Evolutionary conservation across 2,797 vertebrate species (phyloP).

Genomic region (Pangasius mekongensis): DNA sequence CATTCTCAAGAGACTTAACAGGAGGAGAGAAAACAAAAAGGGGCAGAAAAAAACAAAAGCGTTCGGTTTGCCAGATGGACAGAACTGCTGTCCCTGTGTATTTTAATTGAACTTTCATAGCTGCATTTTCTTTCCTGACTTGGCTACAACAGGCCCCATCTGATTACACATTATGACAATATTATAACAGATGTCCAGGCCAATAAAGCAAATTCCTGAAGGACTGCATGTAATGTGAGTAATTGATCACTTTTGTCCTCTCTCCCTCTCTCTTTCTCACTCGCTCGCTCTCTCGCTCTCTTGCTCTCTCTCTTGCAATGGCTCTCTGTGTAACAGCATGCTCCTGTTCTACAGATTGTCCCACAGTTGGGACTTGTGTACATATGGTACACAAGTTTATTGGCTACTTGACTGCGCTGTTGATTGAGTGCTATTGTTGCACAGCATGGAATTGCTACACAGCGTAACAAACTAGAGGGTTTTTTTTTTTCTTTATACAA

Average conservation of each 20-base stretch:
- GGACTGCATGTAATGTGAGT: conserved; percentile 95
- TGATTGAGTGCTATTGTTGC: conserved; percentile 82
- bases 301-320: conserved; percentile 26
- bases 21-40: conserved; percentile 43
- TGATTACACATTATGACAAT: conserved; percentile 99
- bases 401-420: conserved; percentile 80
- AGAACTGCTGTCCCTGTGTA: conserved; percentile 92
- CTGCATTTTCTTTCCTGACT: conserved; percentile 91
- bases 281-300: conserved; percentile 48
- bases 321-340: conserved; percentile 84
- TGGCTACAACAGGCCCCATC: conserved; percentile 91
- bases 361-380: conserved; percentile 89
- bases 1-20: conserved; percentile 48
- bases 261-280: conserved; percentile 63
- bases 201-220: conserved; percentile 99
- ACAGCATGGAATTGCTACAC: conserved; percentile 79
- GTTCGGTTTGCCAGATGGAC: conserved; percentile 94
- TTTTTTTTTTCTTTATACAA: neutral
- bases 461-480: conserved; percentile 56
- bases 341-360: conserved; percentile 94
- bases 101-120: conserved; percentile 96
- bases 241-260: conserved; percentile 94
- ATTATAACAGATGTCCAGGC: conserved; percentile 99
- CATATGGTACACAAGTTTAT: conserved; percentile 92
- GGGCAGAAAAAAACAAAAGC: conserved; percentile 43